Evolutionary conservation across 1,140 invertebrate genomes (phyloP), one percentile per base, ranked within the genome.

Genomic region (Aphis craccivora): DNA sequence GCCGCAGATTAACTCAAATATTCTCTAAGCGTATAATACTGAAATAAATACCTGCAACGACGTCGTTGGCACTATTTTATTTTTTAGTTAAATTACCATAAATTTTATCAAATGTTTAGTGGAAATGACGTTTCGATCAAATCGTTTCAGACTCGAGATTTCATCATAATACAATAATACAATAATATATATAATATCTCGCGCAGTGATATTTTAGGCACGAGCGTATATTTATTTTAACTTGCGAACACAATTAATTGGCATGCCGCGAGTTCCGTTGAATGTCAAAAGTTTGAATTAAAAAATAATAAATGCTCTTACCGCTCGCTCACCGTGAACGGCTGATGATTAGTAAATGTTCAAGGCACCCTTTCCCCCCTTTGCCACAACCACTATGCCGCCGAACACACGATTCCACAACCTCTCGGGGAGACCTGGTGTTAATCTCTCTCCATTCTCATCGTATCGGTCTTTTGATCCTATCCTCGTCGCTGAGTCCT

Each of bases 381-480:
- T 5, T 5, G 8, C 30, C 18, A 22, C 20, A 22, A 8, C n/a
- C 18, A 23, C 6, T 23, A 53, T 51, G 14, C 14, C 60, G 6
- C 5, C 60, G 1, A 76, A 76, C 4, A n/a, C 60, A 76, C 30
- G 60, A 76, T n/a, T 76, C 60, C 60, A n/a, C 60, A 76, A n/a
- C 60, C 60, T 76, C 30, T 76, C 22, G 37, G 37, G 35, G 86
- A n/a, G 86, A n/a, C 88, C 22, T 35, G 55, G 37, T 43, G 53
- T 90, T 43, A 90, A 90, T 43, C 37, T 43, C 53, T 67, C 53
- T 67, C 43, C 43, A 40, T 90, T 43, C 53, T 89, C 51, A 14
- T 89, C 51, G 51, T 30, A 40, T 51, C 87, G 87, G n/a, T 23
- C 87, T 35, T 53, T 20, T 53, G 87, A 89, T 89, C 48, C 84